Conservation (phyloP, 2,113 vertebrate species). For the Platycercus adscitus region DNA sequence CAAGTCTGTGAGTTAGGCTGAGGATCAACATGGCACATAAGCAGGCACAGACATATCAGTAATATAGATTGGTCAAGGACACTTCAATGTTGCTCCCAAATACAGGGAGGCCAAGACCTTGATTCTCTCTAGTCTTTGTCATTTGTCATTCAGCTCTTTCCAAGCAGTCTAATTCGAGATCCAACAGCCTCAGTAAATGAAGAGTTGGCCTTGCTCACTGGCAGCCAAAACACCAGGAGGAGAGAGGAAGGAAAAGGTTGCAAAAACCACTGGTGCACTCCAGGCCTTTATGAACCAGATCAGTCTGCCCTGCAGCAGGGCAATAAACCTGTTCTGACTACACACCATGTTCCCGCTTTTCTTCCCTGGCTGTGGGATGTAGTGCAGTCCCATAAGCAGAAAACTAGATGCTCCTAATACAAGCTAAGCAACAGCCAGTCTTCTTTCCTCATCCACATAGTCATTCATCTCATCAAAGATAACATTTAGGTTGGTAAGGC, state of each 20-base stretch:
- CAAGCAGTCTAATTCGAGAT: neutral
- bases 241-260: neutral
- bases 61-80: neutral
- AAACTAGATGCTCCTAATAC: neutral
- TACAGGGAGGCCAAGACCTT: neutral
- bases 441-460: neutral
- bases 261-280: neutral
- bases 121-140: neutral
- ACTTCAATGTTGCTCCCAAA: neutral
- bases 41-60: neutral
- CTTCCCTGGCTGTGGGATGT: neutral
- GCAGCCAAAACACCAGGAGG: neutral
- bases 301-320: no score
- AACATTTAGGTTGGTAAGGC: neutral
- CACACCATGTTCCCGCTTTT: rapidly evolving
- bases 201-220: neutral
- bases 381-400: neutral
- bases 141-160: neutral
- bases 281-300: neutral
- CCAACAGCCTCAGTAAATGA: neutral
- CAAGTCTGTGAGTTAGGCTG: neutral
- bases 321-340: neutral
- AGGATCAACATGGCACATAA: neutral
- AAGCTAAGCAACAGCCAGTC: neutral
- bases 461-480: neutral